Conservation (phyloP, 1,140 invertebrate genomes). For the Calosoma granatense region DNA sequence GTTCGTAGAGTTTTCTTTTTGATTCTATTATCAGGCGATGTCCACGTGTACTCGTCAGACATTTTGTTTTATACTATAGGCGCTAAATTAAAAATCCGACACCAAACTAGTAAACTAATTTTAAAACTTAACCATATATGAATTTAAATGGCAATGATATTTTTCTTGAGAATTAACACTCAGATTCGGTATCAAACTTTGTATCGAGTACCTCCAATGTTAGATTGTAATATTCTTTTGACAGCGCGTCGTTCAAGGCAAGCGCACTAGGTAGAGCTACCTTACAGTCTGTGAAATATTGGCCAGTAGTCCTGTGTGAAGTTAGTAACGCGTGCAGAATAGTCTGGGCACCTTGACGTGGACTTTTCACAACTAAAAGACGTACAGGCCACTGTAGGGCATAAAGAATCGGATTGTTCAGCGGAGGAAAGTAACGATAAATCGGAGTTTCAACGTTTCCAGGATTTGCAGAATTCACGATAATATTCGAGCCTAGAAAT, state of each 20-base stretch:
- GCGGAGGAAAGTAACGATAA: constrained; percentile 29
- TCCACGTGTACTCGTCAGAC: constrained; percentile 16
- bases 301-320: constrained; percentile 26
- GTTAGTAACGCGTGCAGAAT: constrained; percentile 29
- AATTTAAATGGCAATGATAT: too few relatives aligned
- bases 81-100: too few relatives aligned
- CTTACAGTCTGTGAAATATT: constrained; percentile 30
- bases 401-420: constrained; percentile 26
- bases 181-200: constrained; percentile 25
- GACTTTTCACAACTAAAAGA: constrained; percentile 28
- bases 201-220: constrained; percentile 24
- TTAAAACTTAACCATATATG: too few relatives aligned
- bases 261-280: constrained; percentile 20
- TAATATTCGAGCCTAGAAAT: constrained; percentile 28
- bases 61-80: not conserved
- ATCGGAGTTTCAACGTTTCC: constrained; percentile 33
- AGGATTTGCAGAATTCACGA: constrained; percentile 33
- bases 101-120: too few relatives aligned
- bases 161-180: constrained; percentile 28
- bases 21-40: constrained; percentile 27
- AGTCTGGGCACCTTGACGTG: constrained; percentile 30
- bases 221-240: constrained; percentile 25
- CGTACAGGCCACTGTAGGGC: constrained; percentile 30
- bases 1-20: constrained; percentile 21
- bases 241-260: constrained; percentile 21